These are phyloP conservation scores for Neoniphon sammara DNA, from an alignment of 2,797 vertebrate species.

Conservation along the genomic window DNA sequence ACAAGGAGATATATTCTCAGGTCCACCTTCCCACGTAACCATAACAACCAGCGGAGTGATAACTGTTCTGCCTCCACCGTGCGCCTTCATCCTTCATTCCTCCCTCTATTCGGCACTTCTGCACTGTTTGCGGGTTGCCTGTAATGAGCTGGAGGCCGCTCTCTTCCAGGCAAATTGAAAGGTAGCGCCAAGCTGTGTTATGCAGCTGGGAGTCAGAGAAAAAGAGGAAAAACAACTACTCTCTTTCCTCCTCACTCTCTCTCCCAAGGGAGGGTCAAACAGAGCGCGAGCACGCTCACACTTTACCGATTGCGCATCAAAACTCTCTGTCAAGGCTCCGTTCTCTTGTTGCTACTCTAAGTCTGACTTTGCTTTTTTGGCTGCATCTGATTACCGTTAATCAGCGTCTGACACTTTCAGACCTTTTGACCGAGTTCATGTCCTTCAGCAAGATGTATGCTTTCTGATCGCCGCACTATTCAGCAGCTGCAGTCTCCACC, in stretches of 20 bases:
- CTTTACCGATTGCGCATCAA: not conserved
- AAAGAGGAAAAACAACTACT: not conserved
- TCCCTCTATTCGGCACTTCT: not conserved
- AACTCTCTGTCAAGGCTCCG: not conserved
- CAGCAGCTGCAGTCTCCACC: not conserved
- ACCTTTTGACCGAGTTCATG: not conserved
- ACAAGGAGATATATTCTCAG: constrained; percentile 43
- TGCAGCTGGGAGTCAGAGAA: not conserved
- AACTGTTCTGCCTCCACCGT: constrained; percentile 10
- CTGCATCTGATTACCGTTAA: not conserved
- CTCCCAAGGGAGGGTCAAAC: too few relatives aligned
- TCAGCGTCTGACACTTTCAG: constrained; percentile 9
- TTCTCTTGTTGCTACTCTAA: not conserved
- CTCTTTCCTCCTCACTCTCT: not conserved
- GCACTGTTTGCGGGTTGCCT: constrained; percentile 16
- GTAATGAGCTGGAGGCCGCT: constrained; percentile 19
- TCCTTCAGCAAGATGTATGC: not conserved
- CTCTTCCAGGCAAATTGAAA: not conserved
- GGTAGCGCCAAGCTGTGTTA: not conserved
- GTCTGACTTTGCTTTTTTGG: not conserved
- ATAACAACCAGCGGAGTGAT: constrained; percentile 58
- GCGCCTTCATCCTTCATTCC: not conserved
- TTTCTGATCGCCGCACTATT: not conserved
- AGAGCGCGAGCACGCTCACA: not conserved
- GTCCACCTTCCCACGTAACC: constrained; percentile 54